Evolutionary conservation across 2,888 invertebrate genomes (phyloP).

Genomic region (Nomada fabriciana): DNA sequence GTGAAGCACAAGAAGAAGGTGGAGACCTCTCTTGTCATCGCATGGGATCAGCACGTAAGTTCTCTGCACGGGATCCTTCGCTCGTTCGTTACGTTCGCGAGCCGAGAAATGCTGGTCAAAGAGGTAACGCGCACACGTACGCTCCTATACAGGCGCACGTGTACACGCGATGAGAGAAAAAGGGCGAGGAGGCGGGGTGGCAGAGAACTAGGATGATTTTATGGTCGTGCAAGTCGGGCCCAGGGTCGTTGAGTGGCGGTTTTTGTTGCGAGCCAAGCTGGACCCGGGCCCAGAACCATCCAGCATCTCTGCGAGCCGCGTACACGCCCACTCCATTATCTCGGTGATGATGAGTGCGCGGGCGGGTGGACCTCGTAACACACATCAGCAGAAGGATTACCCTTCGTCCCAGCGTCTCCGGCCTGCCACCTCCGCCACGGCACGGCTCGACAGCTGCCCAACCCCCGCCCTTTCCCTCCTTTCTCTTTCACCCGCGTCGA

Average conservation of each 20-base stretch:
- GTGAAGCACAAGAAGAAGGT: neutral
- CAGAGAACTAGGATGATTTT: constrained; percentile 80
- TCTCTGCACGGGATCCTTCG: constrained; percentile 41
- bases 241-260: constrained; percentile 79
- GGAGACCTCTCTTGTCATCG: constrained; percentile 48
- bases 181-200: constrained; percentile 44
- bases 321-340: constrained; percentile 84
- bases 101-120: neutral
- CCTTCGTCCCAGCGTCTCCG: constrained; percentile 66
- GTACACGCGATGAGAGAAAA: neutral
- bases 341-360: constrained; percentile 83
- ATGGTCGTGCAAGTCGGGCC: constrained; percentile 75
- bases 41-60: constrained; percentile 35
- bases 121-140: constrained; percentile 1
- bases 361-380: constrained; percentile 81
- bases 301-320: constrained; percentile 76
- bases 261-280: constrained; percentile 76
- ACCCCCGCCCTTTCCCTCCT: constrained; percentile 15
- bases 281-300: constrained; percentile 72
- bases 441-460: constrained; percentile 23
- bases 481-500: constrained; percentile 58
- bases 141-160: neutral
- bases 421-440: constrained; percentile 31
- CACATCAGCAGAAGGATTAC: constrained; percentile 79
- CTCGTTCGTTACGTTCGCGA: constrained; percentile 54